Evolutionary conservation across 2,888 invertebrate species (phyloP), one percentile per base, ranked within the genome.

Genomic region (Pilophorus perplexus): DNA sequence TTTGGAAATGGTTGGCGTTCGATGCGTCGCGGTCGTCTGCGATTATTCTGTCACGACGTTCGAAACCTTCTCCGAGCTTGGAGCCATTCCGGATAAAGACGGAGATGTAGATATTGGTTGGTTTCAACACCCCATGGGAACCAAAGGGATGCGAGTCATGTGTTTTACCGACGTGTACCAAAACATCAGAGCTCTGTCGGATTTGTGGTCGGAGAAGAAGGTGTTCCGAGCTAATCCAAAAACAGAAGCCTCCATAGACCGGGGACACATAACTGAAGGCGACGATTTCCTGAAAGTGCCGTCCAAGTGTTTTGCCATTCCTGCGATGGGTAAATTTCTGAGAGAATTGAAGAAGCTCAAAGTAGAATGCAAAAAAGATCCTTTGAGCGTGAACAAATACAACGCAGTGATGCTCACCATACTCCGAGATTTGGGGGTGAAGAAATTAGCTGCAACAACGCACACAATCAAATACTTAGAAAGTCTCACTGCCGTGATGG

Each of bases 161-260:
- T 62, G 62, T 48, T 62, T 48, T 23, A 16, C 48, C 28, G 62
- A 62, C 22, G 18, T 55, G 10, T 33, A 37, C 20, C 55, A 55
- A 55, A 2, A 38, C 2, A 55, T 20, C 2, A 55, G 38, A 23
- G 20, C 37, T 4, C 3, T 55, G 33, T 10, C 22, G 3, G 33
- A 27, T 18, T 38, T 46, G 8, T 46, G 46, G 46, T 22, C 46
- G n/a, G 46, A 46, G 14, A 22, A 46, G 12, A 22, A 46, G 14
- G 22, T 23, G 1, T 23, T 46, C 14, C 5, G n/a, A n/a, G n/a
- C n/a, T n/a, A n/a, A n/a, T n/a, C n/a, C n/a, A n/a, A n/a, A n/a
- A n/a, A n/a, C n/a, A n/a, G n/a, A n/a, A n/a, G n/a, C n/a, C n/a
- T n/a, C n/a, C n/a, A n/a, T n/a, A n/a, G n/a, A n/a, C n/a, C n/a